Evolutionary conservation across 2,888 invertebrate genomes (phyloP).

Genomic region (Laspeyria flexula): DNA sequence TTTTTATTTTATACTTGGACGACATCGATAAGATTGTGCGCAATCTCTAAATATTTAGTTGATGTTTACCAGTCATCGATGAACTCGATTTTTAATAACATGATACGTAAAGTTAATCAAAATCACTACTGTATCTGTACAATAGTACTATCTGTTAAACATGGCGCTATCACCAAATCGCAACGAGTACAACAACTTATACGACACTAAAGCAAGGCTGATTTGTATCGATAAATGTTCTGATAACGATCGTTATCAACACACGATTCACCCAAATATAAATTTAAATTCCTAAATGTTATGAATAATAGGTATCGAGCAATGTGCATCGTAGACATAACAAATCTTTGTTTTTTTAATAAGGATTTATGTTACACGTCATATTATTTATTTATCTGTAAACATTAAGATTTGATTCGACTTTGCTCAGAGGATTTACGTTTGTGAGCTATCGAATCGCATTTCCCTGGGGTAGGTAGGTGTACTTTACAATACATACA

Average conservation of each 20-base stretch:
- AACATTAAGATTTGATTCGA: background rate
- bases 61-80: slow-evolving; percentile 13
- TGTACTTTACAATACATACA: no score
- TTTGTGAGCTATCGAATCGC: background rate
- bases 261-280: background rate
- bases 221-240: slow-evolving; percentile 44
- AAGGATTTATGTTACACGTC: background rate
- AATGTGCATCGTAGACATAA: background rate
- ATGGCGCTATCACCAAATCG: slow-evolving; percentile 42
- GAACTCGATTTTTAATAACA: slow-evolving; percentile 21
- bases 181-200: slow-evolving; percentile 36
- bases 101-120: slow-evolving; percentile 36
- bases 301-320: no score
- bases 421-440: background rate
- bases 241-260: slow-evolving; percentile 44
- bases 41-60: slow-evolving; percentile 11
- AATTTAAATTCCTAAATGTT: background rate
- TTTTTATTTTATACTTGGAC: background rate
- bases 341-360: background rate
- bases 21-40: slow-evolving; percentile 6
- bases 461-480: background rate
- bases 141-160: slow-evolving; percentile 31
- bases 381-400: background rate
- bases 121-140: slow-evolving; percentile 33
- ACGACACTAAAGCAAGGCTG: slow-evolving; percentile 43